These are phyloP conservation scores for Hippotragus niger DNA, from an alignment of 2,113 vertebrate species.

Conservation along the genomic window DNA sequence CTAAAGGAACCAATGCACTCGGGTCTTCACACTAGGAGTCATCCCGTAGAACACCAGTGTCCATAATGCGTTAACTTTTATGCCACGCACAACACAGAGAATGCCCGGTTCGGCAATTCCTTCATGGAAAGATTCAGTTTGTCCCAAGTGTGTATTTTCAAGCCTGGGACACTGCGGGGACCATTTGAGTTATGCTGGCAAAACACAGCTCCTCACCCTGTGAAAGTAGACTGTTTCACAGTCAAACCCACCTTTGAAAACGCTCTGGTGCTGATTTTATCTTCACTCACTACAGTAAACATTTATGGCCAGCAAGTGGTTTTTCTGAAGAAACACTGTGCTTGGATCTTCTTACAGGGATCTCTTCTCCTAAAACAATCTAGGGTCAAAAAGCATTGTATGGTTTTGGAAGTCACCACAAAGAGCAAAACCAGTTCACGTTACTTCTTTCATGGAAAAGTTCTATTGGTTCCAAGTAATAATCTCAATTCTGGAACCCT, in stretches of 20 bases:
- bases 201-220: background rate
- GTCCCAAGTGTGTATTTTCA: background rate
- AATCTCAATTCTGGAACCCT: background rate
- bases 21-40: background rate
- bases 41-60: fast-evolving
- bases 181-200: background rate
- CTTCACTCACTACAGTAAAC: background rate
- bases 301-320: background rate
- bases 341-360: background rate
- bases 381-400: background rate
- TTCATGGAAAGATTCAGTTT: background rate
- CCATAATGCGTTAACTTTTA: background rate
- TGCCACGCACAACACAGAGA: fast-evolving
- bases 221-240: background rate
- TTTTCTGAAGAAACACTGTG: background rate
- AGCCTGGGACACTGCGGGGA: background rate
- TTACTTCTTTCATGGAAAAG: background rate
- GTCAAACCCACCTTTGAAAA: background rate
- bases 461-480: background rate
- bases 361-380: background rate
- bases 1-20: background rate
- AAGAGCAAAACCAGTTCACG: background rate
- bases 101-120: background rate
- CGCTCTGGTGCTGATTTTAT: background rate
- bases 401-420: background rate